Evolutionary conservation across 2,888 invertebrate genomes (phyloP).

Genomic region (Aporophyla nigra): DNA sequence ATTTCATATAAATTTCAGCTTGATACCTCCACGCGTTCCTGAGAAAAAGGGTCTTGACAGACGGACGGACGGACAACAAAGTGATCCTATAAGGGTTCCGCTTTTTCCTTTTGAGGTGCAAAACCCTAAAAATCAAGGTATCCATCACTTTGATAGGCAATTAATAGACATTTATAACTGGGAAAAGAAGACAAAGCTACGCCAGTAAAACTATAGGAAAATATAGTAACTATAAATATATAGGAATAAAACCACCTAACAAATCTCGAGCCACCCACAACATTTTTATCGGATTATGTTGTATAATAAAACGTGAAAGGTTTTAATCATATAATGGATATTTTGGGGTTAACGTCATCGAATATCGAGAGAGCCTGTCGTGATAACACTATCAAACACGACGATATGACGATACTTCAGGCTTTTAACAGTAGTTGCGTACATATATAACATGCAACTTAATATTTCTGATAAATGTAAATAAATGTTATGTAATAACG

Average conservation of each 20-base stretch:
- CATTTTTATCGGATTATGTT: conserved; percentile 75
- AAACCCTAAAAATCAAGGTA: too few relatives aligned
- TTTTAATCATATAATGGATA: conserved; percentile 84
- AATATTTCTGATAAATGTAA: conserved; percentile 57
- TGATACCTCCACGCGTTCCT: too few relatives aligned
- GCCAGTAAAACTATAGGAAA: conserved; percentile 8
- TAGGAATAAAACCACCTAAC: not conserved
- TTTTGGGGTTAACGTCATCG: conserved; percentile 73
- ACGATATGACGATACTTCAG: conserved; percentile 61
- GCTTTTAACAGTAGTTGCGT: conserved; percentile 70
- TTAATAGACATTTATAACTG: too few relatives aligned
- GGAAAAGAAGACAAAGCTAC: not conserved
- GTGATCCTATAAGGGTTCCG: too few relatives aligned
- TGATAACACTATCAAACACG: conserved; percentile 74
- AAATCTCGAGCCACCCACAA: conserved; percentile 71
- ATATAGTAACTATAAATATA: not conserved
- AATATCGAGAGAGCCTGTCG: conserved; percentile 70
- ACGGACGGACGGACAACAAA: too few relatives aligned
- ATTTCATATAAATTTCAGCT: too few relatives aligned
- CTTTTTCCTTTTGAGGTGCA: too few relatives aligned
- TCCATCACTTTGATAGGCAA: too few relatives aligned
- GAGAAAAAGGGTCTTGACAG: too few relatives aligned
- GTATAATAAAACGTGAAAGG: conserved; percentile 80
- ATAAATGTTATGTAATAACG: too few relatives aligned
- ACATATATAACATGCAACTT: conserved; percentile 12